Evolutionary conservation across 2,797 vertebrate genomes (phyloP).

Genomic region (Rhabdomys pumilio): DNA sequence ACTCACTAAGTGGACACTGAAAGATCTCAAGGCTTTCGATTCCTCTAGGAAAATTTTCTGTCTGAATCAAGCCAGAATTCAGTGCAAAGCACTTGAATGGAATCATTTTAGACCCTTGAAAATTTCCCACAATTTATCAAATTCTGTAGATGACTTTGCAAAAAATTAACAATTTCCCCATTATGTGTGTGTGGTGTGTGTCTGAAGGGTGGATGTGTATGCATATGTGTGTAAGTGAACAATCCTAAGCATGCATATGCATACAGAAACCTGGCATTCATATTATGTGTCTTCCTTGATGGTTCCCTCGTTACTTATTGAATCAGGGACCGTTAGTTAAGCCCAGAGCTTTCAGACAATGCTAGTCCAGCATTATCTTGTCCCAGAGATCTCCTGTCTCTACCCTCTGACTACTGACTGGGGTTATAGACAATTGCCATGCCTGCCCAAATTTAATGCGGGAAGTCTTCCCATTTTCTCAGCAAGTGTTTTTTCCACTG

Average conservation of each 20-base stretch:
- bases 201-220: neutral
- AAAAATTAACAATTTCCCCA: neutral
- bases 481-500: neutral
- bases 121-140: constrained; percentile 11
- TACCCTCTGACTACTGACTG: neutral
- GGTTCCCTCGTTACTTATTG: neutral
- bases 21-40: neutral
- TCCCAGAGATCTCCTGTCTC: neutral
- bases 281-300: neutral
- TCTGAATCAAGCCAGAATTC: constrained; percentile 5
- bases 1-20: neutral
- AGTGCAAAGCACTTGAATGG: neutral
- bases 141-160: neutral
- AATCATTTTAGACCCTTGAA: constrained; percentile 45
- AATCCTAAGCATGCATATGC: neutral
- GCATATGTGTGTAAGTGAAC: neutral
- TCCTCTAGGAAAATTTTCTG: constrained; percentile 26
- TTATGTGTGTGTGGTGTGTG: neutral
- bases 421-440: neutral
- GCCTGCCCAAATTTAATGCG: neutral
- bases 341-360: neutral
- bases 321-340: neutral
- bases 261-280: neutral
- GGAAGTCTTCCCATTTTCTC: neutral
- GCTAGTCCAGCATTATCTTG: neutral